phyloP scores from a whole-genome alignment of 2,888 invertebrate species.

The Diaperis boleti region DNA sequence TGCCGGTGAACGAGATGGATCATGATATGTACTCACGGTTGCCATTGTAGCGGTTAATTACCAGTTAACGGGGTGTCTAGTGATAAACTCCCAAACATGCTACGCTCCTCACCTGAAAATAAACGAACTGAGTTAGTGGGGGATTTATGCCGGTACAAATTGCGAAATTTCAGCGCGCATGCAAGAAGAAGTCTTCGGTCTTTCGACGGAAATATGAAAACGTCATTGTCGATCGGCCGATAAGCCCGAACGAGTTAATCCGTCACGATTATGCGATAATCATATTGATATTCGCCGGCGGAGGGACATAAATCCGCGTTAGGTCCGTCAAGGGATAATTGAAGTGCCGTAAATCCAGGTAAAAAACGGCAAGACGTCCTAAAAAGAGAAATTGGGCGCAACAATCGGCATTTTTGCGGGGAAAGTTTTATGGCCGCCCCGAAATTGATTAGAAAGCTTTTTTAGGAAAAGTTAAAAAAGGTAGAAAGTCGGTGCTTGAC shows the following conservation, averaged over 20 bases:
- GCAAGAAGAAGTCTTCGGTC: too few species aligned
- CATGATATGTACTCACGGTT: conserved; percentile 64
- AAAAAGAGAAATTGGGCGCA: too few species aligned
- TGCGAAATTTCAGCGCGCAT: too few species aligned
- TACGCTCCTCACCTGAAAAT: conserved; percentile 61
- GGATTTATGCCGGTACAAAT: conserved; percentile 7
- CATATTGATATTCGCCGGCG: conserved; percentile 47
- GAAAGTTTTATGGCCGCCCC: too few species aligned
- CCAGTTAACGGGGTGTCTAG: conserved; percentile 59
- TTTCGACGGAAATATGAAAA: background rate
- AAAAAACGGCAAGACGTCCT: too few species aligned
- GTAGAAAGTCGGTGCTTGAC: too few species aligned
- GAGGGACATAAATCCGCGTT: conserved; percentile 55
- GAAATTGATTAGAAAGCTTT: too few species aligned
- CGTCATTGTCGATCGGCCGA: background rate
- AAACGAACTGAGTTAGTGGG: conserved; percentile 50
- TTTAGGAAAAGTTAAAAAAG: too few species aligned
- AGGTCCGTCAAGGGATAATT: conserved; percentile 59
- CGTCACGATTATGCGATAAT: conserved; percentile 16
- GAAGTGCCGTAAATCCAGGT: too few species aligned
- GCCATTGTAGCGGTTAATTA: conserved; percentile 64
- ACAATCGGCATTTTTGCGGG: too few species aligned
- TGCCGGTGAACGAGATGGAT: conserved; percentile 53
- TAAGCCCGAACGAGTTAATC: conserved; percentile 1
- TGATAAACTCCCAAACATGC: conserved; percentile 55